Conservation (phyloP, 1,140 invertebrate species). For the Macrosteles quadrilineatus region DNA sequence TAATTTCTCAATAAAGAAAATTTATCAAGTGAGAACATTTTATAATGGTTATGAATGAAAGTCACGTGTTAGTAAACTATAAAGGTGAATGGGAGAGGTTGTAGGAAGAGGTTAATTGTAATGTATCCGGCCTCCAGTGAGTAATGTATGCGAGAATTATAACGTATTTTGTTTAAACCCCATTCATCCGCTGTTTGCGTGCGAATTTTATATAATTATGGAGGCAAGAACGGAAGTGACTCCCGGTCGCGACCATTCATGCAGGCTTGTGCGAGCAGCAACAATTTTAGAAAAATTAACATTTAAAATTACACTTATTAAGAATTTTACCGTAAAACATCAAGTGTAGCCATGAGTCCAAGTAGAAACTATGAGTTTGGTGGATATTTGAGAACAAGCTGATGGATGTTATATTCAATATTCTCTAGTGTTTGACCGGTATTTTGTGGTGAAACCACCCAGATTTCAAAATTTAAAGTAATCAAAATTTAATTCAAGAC, state of each 20-base stretch:
- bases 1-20: constrained; percentile 3
- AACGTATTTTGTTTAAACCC: constrained; percentile 24
- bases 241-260: not conserved
- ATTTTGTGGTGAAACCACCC: no score
- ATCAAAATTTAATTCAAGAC: no score
- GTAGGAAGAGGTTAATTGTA: constrained; percentile 24
- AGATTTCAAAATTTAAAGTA: no score
- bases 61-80: constrained; percentile 14
- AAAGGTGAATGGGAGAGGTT: constrained; percentile 17
- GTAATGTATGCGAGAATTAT: constrained; percentile 23
- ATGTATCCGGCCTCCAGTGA: constrained; percentile 3
- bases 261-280: not conserved
- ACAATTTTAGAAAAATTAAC: not conserved
- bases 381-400: no score
- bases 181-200: constrained; percentile 21
- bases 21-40: constrained; percentile 14
- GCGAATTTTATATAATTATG: constrained; percentile 25
- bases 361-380: no score
- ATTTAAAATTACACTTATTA: no score
- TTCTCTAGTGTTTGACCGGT: no score
- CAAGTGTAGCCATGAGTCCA: no score
- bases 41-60: constrained; percentile 1
- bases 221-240: constrained; percentile 5
- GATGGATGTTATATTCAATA: no score
- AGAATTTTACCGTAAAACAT: no score